phyloP scores from a whole-genome alignment of 2,797 vertebrate species.

The Acipenser transmontanus region DNA sequence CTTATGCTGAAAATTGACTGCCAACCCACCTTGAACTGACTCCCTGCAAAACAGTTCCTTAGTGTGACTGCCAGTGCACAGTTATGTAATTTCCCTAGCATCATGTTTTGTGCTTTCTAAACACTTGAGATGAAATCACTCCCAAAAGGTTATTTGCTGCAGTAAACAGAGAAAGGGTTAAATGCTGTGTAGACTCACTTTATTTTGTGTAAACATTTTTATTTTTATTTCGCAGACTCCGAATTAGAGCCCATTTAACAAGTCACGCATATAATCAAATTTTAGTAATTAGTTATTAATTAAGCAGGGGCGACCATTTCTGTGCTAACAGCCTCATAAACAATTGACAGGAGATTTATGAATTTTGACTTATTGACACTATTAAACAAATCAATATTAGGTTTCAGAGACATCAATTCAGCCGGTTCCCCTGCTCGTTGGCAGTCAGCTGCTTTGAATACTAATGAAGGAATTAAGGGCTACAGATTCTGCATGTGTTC shows the following conservation, averaged over 20 bases:
- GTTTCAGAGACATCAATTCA: constrained; percentile 87
- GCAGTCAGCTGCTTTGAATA: constrained; percentile 94
- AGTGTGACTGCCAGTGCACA: no score
- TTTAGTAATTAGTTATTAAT: constrained; percentile 99
- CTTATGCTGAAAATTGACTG: no score
- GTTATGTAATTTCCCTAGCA: no score
- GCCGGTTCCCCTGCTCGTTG: constrained; percentile 86
- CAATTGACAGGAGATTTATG: constrained; percentile 99
- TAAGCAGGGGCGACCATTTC: constrained; percentile 97
- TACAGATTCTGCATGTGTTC: constrained; percentile 93
- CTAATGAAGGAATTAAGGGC: constrained; percentile 99
- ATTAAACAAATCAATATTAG: constrained; percentile 99
- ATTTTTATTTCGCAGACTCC: constrained; percentile 53
- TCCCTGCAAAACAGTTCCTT: no score
- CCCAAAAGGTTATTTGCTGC: no score
- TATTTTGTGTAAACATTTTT: constrained; percentile 66
- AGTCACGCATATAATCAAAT: constrained; percentile 99
- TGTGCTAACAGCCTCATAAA: constrained; percentile 98
- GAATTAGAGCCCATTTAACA: constrained; percentile 83
- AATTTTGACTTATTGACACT: constrained; percentile 99
- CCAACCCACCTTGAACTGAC: no score
- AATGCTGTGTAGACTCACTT: constrained; percentile 14
- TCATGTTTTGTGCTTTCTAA: no score
- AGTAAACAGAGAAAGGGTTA: no score
- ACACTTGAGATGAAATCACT: no score